Evolutionary conservation across 2,113 vertebrate genomes (phyloP), one percentile per base, ranked within the genome.

Genomic region (Epinephelus fuscoguttatus): DNA sequence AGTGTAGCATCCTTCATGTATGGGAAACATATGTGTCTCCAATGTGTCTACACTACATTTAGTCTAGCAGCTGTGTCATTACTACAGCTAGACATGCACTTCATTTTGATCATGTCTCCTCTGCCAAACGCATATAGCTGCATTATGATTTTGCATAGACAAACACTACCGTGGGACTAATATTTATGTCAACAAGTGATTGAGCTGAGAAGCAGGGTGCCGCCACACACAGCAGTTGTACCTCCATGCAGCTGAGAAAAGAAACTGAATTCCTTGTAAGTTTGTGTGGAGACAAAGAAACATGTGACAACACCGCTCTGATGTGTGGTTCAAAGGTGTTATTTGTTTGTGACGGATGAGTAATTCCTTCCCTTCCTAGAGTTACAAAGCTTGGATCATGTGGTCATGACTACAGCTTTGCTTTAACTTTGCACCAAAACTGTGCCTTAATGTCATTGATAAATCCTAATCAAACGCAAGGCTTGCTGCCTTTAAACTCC

Each of bases 111-210:
- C 19, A 73, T 11, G 15, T 49, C 37, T 59, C 13, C 21, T 62
- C 8, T 55, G 21, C 25, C 12, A 30, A 33, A 63, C 37, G 18
- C 14, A 74, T 53, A 74, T 11, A 61, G 42, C 52, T 53, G 45
- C 30, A 23, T 60, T 47, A 53, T 61, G 6, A 25, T 30, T 76
- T 83, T 72, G 55, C 23, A 75, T n/a, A 42, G 52, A 21, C 40
- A 70, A 77, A 85, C 6, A 56, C 27, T 25, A 42, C 50, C 57
- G 50, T 37, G 47, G 53, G 61, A 75, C 17, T 53, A 25, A 72
- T 59, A 42, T 71, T 66, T 82, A 42, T 45, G 45, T 70, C 59
- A 84, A 70, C 74, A 71, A 78, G 55, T 75, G 68, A 40, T 70
- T 84, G 12, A 70, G 40, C 55, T 33, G 37, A 82, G 64, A 83